Evolutionary conservation across 2,797 vertebrate genomes (phyloP).

Genomic region (Rhinatrema bivittatum): DNA sequence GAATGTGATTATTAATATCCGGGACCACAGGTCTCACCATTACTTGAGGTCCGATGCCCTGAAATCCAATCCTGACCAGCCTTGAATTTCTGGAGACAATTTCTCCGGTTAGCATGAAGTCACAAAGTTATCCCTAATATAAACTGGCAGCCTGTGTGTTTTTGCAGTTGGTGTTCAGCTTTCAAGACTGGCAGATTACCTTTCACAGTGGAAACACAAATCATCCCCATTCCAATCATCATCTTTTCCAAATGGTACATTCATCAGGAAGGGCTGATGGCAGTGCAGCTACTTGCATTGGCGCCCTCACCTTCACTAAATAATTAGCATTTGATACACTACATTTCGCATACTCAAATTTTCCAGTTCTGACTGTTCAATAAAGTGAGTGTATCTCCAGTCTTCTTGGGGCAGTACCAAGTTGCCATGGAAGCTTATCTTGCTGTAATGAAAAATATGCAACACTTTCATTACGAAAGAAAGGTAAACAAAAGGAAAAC

Average conservation of each 20-base stretch:
- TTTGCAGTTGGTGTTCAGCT: constrained; percentile 37
- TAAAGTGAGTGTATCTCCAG: constrained; percentile 5
- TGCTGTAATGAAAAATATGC: constrained; percentile 20
- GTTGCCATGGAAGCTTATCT: too few species aligned
- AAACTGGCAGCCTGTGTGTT: constrained; percentile 34
- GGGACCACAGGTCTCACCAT: constrained; percentile 25
- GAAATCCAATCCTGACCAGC: constrained; percentile 31
- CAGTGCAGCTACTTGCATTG: constrained; percentile 29
- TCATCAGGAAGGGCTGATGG: constrained; percentile 40
- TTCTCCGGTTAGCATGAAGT: constrained; percentile 28
- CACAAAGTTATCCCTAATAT: constrained; percentile 28
- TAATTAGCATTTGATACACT: constrained; percentile 25
- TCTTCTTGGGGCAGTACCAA: too few species aligned
- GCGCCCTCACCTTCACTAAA: constrained; percentile 13
- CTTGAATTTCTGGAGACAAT: constrained; percentile 5
- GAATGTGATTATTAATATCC: constrained; percentile 38
- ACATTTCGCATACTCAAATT: constrained; percentile 19
- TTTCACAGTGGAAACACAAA: constrained; percentile 40
- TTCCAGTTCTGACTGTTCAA: constrained; percentile 26
- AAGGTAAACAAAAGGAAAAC: constrained; percentile 18
- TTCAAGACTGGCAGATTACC: constrained; percentile 26
- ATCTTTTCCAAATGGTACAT: constrained; percentile 33
- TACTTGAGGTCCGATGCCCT: constrained; percentile 19
- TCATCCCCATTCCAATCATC: constrained; percentile 26
- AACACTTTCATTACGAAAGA: constrained; percentile 2